A percentile compares a stretch with the other conserved stretches of the same genome.
These are phyloP conservation scores for Pimephales promelas DNA, from an alignment of 2,113 vertebrate species.

Conservation along the genomic window DNA sequence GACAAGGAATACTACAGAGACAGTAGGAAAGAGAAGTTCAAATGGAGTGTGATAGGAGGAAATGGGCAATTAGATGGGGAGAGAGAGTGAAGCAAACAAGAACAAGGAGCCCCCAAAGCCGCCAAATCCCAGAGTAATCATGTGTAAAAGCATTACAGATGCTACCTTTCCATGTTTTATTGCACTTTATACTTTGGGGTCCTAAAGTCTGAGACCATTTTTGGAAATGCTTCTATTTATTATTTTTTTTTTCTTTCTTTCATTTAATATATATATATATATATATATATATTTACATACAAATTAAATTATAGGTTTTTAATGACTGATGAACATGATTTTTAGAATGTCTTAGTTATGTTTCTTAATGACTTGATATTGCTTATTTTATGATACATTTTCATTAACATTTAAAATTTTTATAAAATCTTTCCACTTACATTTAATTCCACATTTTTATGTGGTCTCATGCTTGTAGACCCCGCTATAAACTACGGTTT, in stretches of 20 bases:
- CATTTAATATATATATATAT: not conserved
- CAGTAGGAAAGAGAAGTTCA: conserved; percentile 6
- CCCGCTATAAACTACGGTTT: no score
- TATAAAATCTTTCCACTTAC: not conserved
- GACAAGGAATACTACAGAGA: conserved; percentile 16
- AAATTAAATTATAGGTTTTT: not conserved
- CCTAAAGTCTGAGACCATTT: not conserved
- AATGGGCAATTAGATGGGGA: conserved; percentile 16
- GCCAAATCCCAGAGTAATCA: conserved; percentile 43
- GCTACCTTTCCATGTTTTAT: conserved; percentile 42
- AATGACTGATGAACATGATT: not conserved
- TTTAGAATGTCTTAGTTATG: not conserved
- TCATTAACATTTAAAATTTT: no score
- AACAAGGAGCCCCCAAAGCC: conserved; percentile 17
- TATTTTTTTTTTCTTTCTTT: not conserved
- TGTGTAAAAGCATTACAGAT: conserved; percentile 50
- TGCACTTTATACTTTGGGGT: not conserved
- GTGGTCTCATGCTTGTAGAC: no score
- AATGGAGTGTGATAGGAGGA: not conserved
- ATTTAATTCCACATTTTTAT: not conserved
- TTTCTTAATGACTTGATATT: not conserved
- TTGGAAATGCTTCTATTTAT: not conserved
- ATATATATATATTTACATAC: no score
- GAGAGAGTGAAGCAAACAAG: not conserved
- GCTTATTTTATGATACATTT: not conserved